Evolutionary conservation across 2,113 vertebrate species (phyloP), one percentile per base, ranked within the genome.

Genomic region (Mormyrus iriodes): DNA sequence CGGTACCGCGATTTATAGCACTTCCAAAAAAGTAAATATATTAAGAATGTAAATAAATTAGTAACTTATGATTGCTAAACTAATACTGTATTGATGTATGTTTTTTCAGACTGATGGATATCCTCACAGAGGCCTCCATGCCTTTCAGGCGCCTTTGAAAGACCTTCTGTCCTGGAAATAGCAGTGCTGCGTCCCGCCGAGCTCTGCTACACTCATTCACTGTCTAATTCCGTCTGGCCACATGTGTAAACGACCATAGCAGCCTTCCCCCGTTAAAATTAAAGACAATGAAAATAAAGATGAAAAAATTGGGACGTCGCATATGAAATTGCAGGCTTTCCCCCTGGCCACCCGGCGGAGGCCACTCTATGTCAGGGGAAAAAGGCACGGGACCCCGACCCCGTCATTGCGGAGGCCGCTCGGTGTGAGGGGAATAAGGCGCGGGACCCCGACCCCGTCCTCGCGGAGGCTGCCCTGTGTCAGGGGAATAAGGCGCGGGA

Each of bases 1-100:
- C 86, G 91, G 85, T 46, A 89, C 89, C 90, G 83, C 91, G 88
- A 94, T 95, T 94, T 92, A 94, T 95, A 94, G 94, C 88, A 49
- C 87, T n/a, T 88, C 89, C 84, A 91, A 88, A 89, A 88, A 91
- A 90, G 90, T 92, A 92, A 91, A 93, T 94, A 90, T 89, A 94
- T 93, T 92, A 94, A 91, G 90, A 90, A 94, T 94, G 94, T 94
- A 94, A 95, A 95, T 94, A 93, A 93, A 94, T 94, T 88, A 93
- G 90, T 89, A 91, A 35, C 51, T 92, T 88, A 89, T 89, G 84
- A 91, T 92, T 89, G 92, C 90, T 69, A 73, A 91, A 85, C 93
- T 94, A 93, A 94, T 93, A 93, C 91, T 92, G 91, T 92, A 93
- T 93, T n/a, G 91, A 93, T 90, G 91, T 90, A 88, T 89, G 90